These are phyloP conservation scores for Geotrupes spiniger DNA, from an alignment of 2,888 invertebrate species.

Conservation along the genomic window DNA sequence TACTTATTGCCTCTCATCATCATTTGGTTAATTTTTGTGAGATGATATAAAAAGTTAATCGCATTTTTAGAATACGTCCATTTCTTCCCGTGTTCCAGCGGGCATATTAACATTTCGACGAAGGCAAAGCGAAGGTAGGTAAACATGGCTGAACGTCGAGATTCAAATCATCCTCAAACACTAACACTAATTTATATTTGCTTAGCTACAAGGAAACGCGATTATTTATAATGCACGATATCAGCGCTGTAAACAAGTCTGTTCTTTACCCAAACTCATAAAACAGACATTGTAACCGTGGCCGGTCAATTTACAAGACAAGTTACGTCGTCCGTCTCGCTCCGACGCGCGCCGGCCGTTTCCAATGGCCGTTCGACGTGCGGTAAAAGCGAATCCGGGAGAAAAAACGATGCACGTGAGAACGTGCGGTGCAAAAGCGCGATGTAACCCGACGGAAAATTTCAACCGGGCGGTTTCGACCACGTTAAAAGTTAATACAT, in stretches of 20 bases:
- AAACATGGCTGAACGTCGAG: conserved; percentile 28
- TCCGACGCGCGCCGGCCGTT: background rate
- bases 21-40: no score
- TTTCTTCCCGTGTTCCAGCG: no score
- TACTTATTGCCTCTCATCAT: no score
- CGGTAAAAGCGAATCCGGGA: conserved; percentile 1
- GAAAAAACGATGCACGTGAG: background rate
- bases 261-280: conserved; percentile 33
- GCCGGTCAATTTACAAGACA: background rate
- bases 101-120: conserved; percentile 1
- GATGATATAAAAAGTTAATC: no score
- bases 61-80: no score
- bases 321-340: background rate
- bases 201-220: conserved; percentile 39
- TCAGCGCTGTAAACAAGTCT: conserved; percentile 35
- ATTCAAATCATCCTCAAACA: conserved; percentile 39
- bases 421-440: conserved; percentile 7
- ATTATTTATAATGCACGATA: conserved; percentile 38
- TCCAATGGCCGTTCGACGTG: background rate
- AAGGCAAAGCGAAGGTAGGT: conserved; percentile 21
- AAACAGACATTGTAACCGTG: conserved; percentile 30
- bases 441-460: conserved; percentile 9
- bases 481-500: conserved; percentile 10
- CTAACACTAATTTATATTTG: conserved; percentile 44
- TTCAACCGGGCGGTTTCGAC: conserved; percentile 8